Evolutionary conservation across 2,113 vertebrate genomes (phyloP).

Genomic region (Patagioenas fasciata): DNA sequence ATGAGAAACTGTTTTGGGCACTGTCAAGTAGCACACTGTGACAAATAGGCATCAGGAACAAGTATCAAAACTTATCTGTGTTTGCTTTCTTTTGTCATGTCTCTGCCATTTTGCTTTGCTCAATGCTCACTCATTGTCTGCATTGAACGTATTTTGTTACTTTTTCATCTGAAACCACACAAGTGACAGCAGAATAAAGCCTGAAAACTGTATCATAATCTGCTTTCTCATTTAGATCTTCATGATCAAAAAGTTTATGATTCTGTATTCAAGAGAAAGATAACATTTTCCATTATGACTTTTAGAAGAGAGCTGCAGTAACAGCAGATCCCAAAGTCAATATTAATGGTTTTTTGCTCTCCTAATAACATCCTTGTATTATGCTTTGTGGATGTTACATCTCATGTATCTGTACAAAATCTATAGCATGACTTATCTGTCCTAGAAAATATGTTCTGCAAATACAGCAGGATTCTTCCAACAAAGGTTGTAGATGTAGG

Average conservation of each 20-base stretch:
- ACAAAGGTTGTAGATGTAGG: not conserved
- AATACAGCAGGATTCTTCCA: not conserved
- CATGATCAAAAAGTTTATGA: not conserved
- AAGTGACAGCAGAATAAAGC: not conserved
- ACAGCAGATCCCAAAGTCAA: not conserved
- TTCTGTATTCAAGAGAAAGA: not conserved
- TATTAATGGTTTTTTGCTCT: not conserved
- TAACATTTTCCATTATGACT: not conserved
- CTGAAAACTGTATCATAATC: not conserved
- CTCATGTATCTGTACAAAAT: not conserved
- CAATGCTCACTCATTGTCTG: not conserved
- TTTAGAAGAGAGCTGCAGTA: not conserved
- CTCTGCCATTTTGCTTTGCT: not conserved
- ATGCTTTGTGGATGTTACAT: not conserved
- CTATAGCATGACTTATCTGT: not conserved
- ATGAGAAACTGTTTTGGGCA: not conserved
- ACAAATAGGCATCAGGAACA: not conserved
- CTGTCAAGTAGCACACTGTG: not conserved
- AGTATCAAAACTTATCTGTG: not conserved
- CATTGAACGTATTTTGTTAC: not conserved
- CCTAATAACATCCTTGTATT: not conserved
- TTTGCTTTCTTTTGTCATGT: not conserved
- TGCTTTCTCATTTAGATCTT: not conserved
- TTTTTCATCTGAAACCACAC: not conserved
- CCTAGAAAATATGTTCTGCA: not conserved